Conservation (phyloP, 2,113 vertebrate genomes). For the Mungos mungo region DNA sequence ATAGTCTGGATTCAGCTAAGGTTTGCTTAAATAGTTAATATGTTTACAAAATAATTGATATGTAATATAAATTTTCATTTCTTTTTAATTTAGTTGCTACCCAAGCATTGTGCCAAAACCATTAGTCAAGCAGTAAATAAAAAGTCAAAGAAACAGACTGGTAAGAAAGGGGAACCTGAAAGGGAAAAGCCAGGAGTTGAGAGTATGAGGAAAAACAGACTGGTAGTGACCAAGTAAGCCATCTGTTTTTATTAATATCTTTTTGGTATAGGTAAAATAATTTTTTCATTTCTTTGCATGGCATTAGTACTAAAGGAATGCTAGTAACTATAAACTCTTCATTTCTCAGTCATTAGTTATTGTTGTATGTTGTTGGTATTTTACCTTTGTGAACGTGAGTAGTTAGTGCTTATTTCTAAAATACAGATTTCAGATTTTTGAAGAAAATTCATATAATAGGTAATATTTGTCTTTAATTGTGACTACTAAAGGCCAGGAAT, state of each 20-base stretch:
- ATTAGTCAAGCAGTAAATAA: conserved; percentile 99
- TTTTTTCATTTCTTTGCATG: neutral
- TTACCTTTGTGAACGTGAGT: neutral
- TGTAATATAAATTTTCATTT: neutral
- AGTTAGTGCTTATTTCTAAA: conserved; percentile 28
- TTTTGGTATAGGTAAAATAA: neutral
- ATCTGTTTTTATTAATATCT: neutral
- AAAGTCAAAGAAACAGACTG: conserved; percentile 97
- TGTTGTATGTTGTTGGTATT: neutral
- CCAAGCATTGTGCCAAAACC: conserved; percentile 99
- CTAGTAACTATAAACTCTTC: conserved; percentile 6
- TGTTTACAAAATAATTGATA: conserved; percentile 4
- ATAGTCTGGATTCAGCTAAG: neutral
- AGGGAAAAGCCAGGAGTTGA: conserved; percentile 98
- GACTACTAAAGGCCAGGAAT: neutral
- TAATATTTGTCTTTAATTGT: neutral
- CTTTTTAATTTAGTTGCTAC: conserved; percentile 90
- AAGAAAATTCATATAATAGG: neutral
- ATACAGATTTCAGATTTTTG: conserved; percentile 14
- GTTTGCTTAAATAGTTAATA: neutral
- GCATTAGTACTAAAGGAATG: neutral
- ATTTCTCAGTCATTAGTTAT: neutral
- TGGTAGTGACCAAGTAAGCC: conserved; percentile 98
- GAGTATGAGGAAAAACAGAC: conserved; percentile 99
- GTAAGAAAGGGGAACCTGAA: conserved; percentile 99